These are phyloP conservation scores for Cyclophora albipunctata DNA, from an alignment of 2,888 invertebrate genomes.

Conservation along the genomic window DNA sequence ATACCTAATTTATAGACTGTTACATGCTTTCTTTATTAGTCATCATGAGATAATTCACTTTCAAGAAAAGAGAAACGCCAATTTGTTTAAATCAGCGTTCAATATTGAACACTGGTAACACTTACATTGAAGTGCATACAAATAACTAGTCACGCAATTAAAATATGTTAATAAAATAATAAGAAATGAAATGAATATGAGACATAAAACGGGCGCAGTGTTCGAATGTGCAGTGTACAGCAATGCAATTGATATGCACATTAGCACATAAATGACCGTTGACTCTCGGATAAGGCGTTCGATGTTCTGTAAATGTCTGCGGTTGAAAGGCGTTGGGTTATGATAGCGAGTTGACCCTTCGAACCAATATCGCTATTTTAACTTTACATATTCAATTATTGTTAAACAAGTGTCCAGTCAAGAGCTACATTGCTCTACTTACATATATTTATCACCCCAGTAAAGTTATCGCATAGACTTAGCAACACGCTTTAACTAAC, in stretches of 20 bases:
- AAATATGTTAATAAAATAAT: background rate
- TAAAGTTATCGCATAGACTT: too few relatives aligned
- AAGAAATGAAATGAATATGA: constrained; percentile 10
- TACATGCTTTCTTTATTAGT: background rate
- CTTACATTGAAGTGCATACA: too few relatives aligned
- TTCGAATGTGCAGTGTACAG: constrained; percentile 6
- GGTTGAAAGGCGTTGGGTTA: constrained; percentile 4
- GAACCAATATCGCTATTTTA: too few relatives aligned
- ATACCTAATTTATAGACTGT: constrained; percentile 20
- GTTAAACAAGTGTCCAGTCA: background rate
- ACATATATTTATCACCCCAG: too few relatives aligned
- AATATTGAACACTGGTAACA: too few relatives aligned
- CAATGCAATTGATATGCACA: constrained; percentile 14
- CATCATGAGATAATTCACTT: background rate
- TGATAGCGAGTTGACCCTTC: background rate
- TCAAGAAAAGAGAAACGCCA: constrained; percentile 1
- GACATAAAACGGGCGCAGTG: constrained; percentile 7
- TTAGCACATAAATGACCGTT: constrained; percentile 25
- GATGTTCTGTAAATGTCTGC: constrained; percentile 18
- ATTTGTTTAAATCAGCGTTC: too few relatives aligned
- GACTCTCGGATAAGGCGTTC: constrained; percentile 26
- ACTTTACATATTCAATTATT: too few relatives aligned
- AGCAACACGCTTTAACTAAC: too few relatives aligned
- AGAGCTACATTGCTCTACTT: background rate
- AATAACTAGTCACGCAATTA: background rate